Percentiles rank a stretch among this genome's conserved stretches.
Conservation (phyloP, 2,113 vertebrate genomes). For the Chrysemys picta region DNA sequence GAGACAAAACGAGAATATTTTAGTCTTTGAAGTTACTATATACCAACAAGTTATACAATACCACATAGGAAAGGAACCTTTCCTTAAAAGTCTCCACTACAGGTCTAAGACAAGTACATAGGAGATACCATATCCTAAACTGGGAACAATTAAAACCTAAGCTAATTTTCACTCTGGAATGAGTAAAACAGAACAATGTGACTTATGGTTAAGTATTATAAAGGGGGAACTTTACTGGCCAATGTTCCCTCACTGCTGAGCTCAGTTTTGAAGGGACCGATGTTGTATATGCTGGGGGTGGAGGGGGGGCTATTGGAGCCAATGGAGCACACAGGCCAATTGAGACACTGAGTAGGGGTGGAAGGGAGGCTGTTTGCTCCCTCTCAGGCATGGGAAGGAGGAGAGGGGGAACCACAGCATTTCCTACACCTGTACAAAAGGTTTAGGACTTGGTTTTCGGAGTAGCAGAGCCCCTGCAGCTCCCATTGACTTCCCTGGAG, state of each 20-base stretch:
- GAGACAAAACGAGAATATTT: not conserved
- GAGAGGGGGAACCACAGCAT: not conserved
- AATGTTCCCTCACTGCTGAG: not conserved
- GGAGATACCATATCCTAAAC: not conserved
- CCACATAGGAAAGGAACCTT: accelerated
- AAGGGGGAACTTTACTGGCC: not conserved
- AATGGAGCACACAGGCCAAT: not conserved
- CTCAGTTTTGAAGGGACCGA: not conserved
- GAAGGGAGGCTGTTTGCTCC: not conserved
- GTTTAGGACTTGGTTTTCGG: accelerated
- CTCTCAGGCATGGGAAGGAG: not conserved
- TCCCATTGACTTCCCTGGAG: accelerated
- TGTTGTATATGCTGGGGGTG: not conserved
- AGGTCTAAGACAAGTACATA: not conserved
- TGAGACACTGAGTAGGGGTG: not conserved
- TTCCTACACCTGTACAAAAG: not conserved
- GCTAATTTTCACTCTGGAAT: not conserved
- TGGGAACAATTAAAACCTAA: not conserved
- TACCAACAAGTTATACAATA: not conserved
- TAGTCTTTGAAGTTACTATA: not conserved
- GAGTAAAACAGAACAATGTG: not conserved
- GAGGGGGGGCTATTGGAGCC: not conserved
- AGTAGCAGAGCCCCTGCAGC: accelerated
- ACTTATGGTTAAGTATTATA: not conserved
- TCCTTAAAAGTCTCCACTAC: not conserved